Percentiles rank a stretch among this genome's conserved stretches.
phyloP scores from a whole-genome alignment of 2,113 vertebrate genomes.

The Chelonoidis abingdonii region DNA sequence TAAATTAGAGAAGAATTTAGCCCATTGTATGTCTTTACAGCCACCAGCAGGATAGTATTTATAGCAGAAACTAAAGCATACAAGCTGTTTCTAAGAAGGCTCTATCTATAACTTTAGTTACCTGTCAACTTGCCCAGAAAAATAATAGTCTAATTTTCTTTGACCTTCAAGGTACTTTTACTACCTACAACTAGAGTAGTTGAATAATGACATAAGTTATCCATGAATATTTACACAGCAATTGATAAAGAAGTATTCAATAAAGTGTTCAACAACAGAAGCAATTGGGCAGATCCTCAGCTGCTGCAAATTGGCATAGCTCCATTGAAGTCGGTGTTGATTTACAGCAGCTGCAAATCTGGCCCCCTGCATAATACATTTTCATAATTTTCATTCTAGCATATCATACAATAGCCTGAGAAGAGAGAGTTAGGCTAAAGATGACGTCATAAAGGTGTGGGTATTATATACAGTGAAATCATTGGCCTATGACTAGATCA shows the following conservation, averaged over 20 bases:
- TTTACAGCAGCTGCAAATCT: background rate
- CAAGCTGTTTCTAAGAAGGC: background rate
- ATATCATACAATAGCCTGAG: background rate
- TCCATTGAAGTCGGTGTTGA: background rate
- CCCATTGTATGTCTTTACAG: background rate
- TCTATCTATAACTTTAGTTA: background rate
- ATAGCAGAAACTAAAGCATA: background rate
- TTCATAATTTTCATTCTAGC: slow-evolving; percentile 9
- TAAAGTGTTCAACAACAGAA: background rate
- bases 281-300: background rate
- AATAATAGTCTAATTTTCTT: background rate
- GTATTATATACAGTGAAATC: background rate
- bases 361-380: background rate
- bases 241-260: background rate
- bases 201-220: background rate
- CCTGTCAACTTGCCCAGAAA: background rate
- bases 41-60: background rate
- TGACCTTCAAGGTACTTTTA: background rate
- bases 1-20: background rate
- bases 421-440: background rate
- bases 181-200: background rate
- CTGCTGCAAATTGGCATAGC: rapidly evolving
- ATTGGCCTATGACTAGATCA: background rate
- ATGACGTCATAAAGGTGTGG: background rate
- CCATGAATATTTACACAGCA: background rate